Conservation (phyloP, 2,888 invertebrate genomes). For the Oligia fasciuncula region DNA sequence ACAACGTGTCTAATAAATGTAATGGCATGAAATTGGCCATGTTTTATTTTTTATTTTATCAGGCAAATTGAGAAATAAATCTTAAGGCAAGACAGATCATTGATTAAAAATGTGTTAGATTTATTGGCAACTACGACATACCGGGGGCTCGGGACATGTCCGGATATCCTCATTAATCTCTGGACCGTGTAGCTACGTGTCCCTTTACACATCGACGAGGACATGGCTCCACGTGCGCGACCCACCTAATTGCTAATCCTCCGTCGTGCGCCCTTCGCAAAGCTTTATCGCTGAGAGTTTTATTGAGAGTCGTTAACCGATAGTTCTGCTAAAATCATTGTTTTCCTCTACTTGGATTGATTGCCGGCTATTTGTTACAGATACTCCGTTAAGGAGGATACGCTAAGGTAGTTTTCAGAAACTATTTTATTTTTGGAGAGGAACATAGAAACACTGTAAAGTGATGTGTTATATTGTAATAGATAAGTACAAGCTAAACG, state of each 20-base stretch:
- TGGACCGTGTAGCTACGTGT: constrained; percentile 37
- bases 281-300: constrained; percentile 50
- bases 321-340: constrained; percentile 56
- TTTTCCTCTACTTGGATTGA: constrained; percentile 33
- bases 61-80: constrained; percentile 41
- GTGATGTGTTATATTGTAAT: not conserved
- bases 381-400: not conserved
- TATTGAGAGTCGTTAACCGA: constrained; percentile 56
- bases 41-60: constrained; percentile 4
- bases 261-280: constrained; percentile 42
- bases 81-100: constrained; percentile 23
- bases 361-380: constrained; percentile 32
- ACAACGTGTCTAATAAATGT: not conserved
- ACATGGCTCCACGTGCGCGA: constrained; percentile 26
- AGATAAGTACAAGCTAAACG: not conserved
- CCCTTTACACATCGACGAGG: constrained; percentile 20
- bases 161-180: constrained; percentile 62
- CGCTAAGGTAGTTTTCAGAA: not conserved
- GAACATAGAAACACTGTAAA: not conserved
- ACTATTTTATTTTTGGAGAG: not conserved
- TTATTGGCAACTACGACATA: constrained; percentile 38
- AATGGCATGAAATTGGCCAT: constrained; percentile 5
- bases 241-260: constrained; percentile 61
- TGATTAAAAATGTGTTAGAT: constrained; percentile 55
- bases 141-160: constrained; percentile 25